These are phyloP conservation scores for Bombus affinis DNA, from an alignment of 1,140 invertebrate genomes.

Conservation along the genomic window DNA sequence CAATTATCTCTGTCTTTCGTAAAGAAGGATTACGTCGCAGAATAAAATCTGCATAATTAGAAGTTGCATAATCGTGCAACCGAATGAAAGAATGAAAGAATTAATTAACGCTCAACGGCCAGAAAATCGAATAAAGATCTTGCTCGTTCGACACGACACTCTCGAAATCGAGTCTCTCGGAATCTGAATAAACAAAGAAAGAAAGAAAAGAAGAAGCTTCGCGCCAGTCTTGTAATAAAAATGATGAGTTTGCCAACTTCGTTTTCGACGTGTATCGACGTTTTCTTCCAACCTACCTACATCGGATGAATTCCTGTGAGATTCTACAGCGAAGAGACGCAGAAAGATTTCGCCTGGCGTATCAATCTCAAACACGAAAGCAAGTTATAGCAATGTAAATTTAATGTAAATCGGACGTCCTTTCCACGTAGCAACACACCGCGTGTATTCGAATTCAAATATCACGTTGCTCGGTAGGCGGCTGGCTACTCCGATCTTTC, in stretches of 20 bases:
- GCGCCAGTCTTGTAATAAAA: not conserved
- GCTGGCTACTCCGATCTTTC: too few relatives aligned
- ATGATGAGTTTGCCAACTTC: not conserved
- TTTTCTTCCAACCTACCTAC: not conserved
- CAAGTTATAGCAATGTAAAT: conserved; percentile 57
- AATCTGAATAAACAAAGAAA: not conserved
- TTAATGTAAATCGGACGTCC: conserved; percentile 55
- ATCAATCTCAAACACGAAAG: conserved; percentile 31
- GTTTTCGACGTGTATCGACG: not conserved
- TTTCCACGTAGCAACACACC: not conserved
- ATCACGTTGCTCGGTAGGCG: conserved; percentile 2
- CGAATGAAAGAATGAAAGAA: too few relatives aligned
- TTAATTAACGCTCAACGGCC: too few relatives aligned
- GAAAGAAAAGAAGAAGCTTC: not conserved
- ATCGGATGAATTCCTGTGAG: conserved; percentile 18
- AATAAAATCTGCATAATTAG: too few relatives aligned
- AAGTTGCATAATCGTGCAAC: too few relatives aligned
- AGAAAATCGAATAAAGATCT: too few relatives aligned
- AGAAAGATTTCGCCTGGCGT: not conserved
- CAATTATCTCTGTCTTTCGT: too few relatives aligned
- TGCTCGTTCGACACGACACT: too few relatives aligned
- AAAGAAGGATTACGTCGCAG: too few relatives aligned
- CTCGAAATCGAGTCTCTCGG: too few relatives aligned
- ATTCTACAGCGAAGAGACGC: not conserved
- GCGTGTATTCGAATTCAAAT: conserved; percentile 51